A percentile compares a stretch with the other conserved stretches of the same genome.
Conservation (phyloP, 2,888 invertebrate genomes). For the Leucoma salicis region DNA sequence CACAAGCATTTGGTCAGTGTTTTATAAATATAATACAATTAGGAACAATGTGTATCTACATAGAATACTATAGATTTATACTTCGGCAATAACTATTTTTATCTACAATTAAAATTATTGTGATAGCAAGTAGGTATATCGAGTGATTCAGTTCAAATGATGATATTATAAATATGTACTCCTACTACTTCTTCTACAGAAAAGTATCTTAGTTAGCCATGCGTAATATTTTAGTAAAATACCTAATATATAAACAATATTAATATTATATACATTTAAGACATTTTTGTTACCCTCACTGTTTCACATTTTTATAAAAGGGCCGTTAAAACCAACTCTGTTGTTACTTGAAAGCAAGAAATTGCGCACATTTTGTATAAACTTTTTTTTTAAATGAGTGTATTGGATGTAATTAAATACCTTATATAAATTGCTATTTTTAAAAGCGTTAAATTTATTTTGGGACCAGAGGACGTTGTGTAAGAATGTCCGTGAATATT, state of each 20-base stretch:
- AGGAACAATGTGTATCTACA: slow-evolving; percentile 16
- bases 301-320: slow-evolving; percentile 26
- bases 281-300: slow-evolving; percentile 18
- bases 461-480: no score
- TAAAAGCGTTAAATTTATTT: no score
- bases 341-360: neutral
- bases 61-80: slow-evolving; percentile 3
- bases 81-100: slow-evolving; percentile 8
- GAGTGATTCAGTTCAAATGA: neutral
- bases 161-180: slow-evolving; percentile 2
- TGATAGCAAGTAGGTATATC: slow-evolving; percentile 8
- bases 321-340: neutral
- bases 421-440: no score
- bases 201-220: slow-evolving; percentile 21
- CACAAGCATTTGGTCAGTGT: slow-evolving; percentile 17
- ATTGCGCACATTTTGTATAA: no score
- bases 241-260: slow-evolving; percentile 8
- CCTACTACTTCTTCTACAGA: slow-evolving; percentile 21
- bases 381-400: no score
- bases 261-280: slow-evolving; percentile 22
- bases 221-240: slow-evolving; percentile 21
- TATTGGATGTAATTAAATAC: no score
- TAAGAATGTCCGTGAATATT: no score
- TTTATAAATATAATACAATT: slow-evolving; percentile 3
- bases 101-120: slow-evolving; percentile 14